Evolutionary conservation across 2,888 invertebrate genomes (phyloP).

Genomic region (Coleophora deauratella): DNA sequence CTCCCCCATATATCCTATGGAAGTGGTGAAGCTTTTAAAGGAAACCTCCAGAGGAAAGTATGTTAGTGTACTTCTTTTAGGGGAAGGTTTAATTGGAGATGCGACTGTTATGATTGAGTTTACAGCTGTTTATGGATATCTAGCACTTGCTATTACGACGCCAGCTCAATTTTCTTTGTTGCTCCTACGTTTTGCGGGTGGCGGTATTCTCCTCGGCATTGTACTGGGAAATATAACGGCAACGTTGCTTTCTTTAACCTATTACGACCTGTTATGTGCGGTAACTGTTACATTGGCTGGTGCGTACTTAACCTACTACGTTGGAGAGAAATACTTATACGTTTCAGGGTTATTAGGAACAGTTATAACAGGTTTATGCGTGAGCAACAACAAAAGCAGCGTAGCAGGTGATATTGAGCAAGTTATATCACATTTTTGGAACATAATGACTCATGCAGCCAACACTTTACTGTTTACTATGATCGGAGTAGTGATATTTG

Average conservation of each 20-base stretch:
- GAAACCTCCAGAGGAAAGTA: slow-evolving; percentile 55
- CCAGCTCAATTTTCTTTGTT: slow-evolving; percentile 46
- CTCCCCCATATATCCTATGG: slow-evolving; percentile 57
- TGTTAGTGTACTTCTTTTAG: slow-evolving; percentile 49
- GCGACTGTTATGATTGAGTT: slow-evolving; percentile 59
- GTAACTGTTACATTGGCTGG: slow-evolving; percentile 50
- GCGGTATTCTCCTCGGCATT: slow-evolving; percentile 50
- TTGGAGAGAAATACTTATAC: slow-evolving; percentile 59
- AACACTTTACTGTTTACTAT: slow-evolving; percentile 76
- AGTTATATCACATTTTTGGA: slow-evolving; percentile 47
- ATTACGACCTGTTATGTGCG: slow-evolving; percentile 50
- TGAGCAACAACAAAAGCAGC: slow-evolving; percentile 50
- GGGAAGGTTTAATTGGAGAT: slow-evolving; percentile 58
- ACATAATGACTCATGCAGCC: slow-evolving; percentile 42
- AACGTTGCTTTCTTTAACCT: slow-evolving; percentile 44
- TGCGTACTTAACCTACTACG: slow-evolving; percentile 53
- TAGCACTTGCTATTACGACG: slow-evolving; percentile 39
- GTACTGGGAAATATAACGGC: slow-evolving; percentile 49
- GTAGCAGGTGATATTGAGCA: slow-evolving; percentile 56
- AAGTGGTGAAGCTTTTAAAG: slow-evolving; percentile 49
- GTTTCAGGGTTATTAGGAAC: slow-evolving; percentile 55
- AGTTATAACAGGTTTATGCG: slow-evolving; percentile 47
- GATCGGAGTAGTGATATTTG: slow-evolving; percentile 75
- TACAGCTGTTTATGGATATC: slow-evolving; percentile 47
- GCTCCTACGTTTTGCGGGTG: slow-evolving; percentile 47